These are phyloP conservation scores for Cladorhizidae sp. DNA, from an alignment of 37 sponge, comb jelly and placozoan genomes.

Conservation along the genomic window DNA sequence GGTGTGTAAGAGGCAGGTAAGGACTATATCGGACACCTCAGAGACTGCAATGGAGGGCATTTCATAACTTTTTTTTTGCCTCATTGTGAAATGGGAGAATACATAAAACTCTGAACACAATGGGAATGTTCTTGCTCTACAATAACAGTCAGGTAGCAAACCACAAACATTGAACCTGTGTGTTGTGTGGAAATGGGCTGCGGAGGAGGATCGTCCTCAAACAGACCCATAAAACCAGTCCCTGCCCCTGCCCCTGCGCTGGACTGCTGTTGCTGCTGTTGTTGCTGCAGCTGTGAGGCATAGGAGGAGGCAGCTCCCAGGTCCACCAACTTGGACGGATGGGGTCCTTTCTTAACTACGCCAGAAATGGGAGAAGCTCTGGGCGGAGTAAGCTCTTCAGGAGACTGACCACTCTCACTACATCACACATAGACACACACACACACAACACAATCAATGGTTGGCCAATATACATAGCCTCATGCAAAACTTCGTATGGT, in stretches of 20 bases:
- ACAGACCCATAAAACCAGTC: slow-evolving; percentile 16
- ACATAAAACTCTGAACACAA: too few species aligned
- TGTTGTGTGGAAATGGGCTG: not conserved
- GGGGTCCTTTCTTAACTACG: slow-evolving; percentile 49
- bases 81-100: too few species aligned
- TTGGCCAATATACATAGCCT: too few species aligned
- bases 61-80: too few species aligned
- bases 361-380: not conserved
- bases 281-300: slow-evolving; percentile 23
- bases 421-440: too few species aligned
- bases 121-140: too few species aligned
- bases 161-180: slow-evolving; percentile 9
- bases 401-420: not conserved
- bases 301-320: slow-evolving; percentile 79
- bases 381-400: not conserved
- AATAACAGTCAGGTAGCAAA: not conserved
- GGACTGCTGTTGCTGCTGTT: slow-evolving; percentile 31
- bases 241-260: not conserved
- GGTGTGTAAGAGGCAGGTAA: too few species aligned
- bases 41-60: too few species aligned
- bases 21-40: too few species aligned
- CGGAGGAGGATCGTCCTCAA: not conserved
- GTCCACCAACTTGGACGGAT: slow-evolving; percentile 77
- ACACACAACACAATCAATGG: too few species aligned
- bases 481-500: too few species aligned